A percentile compares a stretch with the other conserved stretches of the same genome.
These are phyloP conservation scores for Catostomus latipinnis DNA, from an alignment of 2,797 vertebrate species.

Conservation along the genomic window DNA sequence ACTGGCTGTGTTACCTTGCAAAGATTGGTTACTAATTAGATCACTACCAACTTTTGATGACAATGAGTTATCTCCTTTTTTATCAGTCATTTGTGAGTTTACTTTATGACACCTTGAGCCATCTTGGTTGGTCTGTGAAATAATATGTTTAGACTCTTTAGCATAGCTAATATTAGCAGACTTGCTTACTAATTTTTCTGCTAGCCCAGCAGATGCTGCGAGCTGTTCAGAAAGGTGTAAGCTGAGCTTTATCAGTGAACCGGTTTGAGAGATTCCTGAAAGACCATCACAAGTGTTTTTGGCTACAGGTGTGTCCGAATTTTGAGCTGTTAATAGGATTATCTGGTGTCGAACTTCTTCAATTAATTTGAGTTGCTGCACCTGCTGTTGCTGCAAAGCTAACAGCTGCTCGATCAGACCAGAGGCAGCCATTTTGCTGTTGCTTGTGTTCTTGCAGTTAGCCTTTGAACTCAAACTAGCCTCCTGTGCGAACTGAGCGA, in stretches of 20 bases:
- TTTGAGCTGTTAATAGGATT: constrained; percentile 91
- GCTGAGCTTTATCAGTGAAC: constrained; percentile 94
- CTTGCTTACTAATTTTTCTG: constrained; percentile 97
- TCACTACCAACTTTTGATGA: constrained; percentile 72
- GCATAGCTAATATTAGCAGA: constrained; percentile 83
- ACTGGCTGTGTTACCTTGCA: constrained; percentile 76
- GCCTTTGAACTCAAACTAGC: constrained; percentile 69
- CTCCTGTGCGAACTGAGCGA: constrained; percentile 97
- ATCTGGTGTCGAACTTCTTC: constrained; percentile 98
- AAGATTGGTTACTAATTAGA: constrained; percentile 75
- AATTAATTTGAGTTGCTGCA: constrained; percentile 96
- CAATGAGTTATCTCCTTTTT: constrained; percentile 62
- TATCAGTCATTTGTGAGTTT: constrained; percentile 35
- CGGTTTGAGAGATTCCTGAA: constrained; percentile 85
- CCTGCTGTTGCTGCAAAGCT: constrained; percentile 95
- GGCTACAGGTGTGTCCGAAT: constrained; percentile 85
- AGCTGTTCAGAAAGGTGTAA: constrained; percentile 99
- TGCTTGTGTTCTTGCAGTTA: constrained; percentile 9
- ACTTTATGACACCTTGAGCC: constrained; percentile 71
- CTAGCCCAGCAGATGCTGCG: constrained; percentile 95
- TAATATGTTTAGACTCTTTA: constrained; percentile 75
- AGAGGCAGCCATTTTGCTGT: constrained; percentile 82
- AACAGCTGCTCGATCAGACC: constrained; percentile 96
- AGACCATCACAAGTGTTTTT: constrained; percentile 83
- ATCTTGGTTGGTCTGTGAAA: constrained; percentile 64